Evolutionary conservation across 2,113 vertebrate species (phyloP).

Genomic region (Coryphaenoides rupestris): DNA sequence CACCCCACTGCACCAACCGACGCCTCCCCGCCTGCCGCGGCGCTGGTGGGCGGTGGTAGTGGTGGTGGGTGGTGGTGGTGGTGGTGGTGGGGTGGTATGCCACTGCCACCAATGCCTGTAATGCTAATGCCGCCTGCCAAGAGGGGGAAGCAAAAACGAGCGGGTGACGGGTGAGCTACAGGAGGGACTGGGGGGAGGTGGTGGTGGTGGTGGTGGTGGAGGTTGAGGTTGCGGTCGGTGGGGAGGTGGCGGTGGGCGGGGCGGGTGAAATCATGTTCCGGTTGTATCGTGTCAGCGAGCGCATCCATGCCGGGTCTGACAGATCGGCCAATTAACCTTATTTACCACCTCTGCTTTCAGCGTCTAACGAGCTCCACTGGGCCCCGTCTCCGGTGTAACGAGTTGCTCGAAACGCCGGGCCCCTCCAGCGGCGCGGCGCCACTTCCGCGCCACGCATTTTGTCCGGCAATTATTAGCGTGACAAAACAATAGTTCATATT

Average conservation of each 20-base stretch:
- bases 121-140: too few species aligned
- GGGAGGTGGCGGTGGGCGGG: constrained; percentile 1
- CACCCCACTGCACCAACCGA: too few species aligned
- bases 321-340: constrained; percentile 81
- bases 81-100: too few species aligned
- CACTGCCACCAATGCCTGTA: background rate
- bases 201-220: background rate
- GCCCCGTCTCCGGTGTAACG: constrained; percentile 66
- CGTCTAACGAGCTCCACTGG: constrained; percentile 78
- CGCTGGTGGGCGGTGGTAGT: too few species aligned
- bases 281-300: constrained; percentile 61
- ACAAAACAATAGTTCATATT: constrained; percentile 28
- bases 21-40: too few species aligned
- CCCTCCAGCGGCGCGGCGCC: constrained; percentile 27
- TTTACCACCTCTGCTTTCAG: constrained; percentile 66
- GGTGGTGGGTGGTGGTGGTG: too few species aligned
- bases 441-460: constrained; percentile 45
- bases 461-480: constrained; percentile 63
- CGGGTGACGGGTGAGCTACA: too few species aligned
- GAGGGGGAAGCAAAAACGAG: constrained; percentile 27
- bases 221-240: too few species aligned
- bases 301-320: constrained; percentile 68
- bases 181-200: too few species aligned
- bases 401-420: constrained; percentile 53
- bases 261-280: constrained; percentile 56